These are phyloP conservation scores for Pyxicephalus adspersus DNA, from an alignment of 2,113 vertebrate genomes.

Conservation along the genomic window DNA sequence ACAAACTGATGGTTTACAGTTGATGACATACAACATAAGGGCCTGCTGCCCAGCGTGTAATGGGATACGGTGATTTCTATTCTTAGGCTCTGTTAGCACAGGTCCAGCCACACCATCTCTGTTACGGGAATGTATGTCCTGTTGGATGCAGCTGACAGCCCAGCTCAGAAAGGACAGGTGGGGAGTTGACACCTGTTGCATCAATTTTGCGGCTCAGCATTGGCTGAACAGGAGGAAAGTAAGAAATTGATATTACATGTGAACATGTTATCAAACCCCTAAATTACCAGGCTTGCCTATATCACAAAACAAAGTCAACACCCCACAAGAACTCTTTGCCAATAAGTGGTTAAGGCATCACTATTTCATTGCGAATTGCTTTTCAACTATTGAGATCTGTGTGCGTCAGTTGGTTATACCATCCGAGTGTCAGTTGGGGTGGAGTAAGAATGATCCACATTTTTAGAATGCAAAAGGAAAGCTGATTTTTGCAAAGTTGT, in stretches of 20 bases:
- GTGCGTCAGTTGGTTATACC: not conserved
- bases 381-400: not conserved
- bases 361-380: not conserved
- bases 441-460: slow-evolving; percentile 41
- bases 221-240: not conserved
- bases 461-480: slow-evolving; percentile 5
- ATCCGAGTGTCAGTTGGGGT: not conserved
- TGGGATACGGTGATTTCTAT: slow-evolving; percentile 26
- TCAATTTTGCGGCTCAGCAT: slow-evolving; percentile 29
- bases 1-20: not conserved
- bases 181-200: slow-evolving; percentile 40
- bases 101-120: slow-evolving; percentile 10
- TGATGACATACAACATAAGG: not conserved
- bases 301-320: not conserved
- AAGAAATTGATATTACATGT: not conserved
- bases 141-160: slow-evolving; percentile 41
- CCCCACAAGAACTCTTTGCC: not conserved
- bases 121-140: slow-evolving; percentile 31
- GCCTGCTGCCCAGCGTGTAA: slow-evolving; percentile 16
- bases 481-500: not conserved
- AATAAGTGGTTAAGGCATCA: not conserved
- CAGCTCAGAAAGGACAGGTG: slow-evolving; percentile 42
- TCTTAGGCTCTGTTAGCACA: slow-evolving; percentile 49
- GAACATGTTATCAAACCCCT: not conserved
- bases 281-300: not conserved